Evolutionary conservation across 2,888 invertebrate genomes (phyloP).

Genomic region (Chamaedrilus cognettii): DNA sequence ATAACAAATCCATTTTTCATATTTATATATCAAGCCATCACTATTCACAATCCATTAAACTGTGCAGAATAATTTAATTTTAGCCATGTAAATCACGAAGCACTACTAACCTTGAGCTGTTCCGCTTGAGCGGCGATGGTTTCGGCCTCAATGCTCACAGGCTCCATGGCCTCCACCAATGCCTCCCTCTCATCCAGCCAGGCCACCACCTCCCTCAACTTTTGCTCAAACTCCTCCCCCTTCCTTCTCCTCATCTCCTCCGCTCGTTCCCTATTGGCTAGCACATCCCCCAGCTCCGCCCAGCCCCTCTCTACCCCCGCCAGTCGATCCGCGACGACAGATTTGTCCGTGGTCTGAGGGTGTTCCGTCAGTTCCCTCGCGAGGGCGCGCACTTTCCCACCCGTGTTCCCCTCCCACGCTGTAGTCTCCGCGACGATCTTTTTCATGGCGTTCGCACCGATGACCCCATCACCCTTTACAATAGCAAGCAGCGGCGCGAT

Average conservation of each 20-base stretch:
- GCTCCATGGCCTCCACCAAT: conserved; percentile 74
- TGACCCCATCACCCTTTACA: neutral
- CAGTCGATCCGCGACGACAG: conserved; percentile 44
- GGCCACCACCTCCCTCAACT: conserved; percentile 79
- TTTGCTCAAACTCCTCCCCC: conserved; percentile 79
- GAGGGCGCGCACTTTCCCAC: neutral
- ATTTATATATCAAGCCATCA: no score
- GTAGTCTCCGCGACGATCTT: neutral
- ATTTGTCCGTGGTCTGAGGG: neutral
- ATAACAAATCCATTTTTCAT: no score
- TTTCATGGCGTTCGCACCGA: no score
- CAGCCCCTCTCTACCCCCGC: conserved; percentile 78
- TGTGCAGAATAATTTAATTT: no score
- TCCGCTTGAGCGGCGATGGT: conserved; percentile 77
- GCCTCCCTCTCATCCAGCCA: conserved; percentile 84
- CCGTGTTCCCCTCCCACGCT: neutral
- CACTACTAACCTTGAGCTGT: conserved; percentile 55
- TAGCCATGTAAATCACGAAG: no score
- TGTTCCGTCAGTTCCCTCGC: neutral
- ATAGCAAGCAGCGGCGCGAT: conserved; percentile 32
- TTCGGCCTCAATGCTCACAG: conserved; percentile 87
- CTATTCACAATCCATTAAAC: no score
- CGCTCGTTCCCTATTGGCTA: conserved; percentile 83
- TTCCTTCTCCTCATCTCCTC: conserved; percentile 84
- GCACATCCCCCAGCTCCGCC: conserved; percentile 79